Conservation (phyloP, 2,113 vertebrate species). For the Circaetus cinerascens region DNA sequence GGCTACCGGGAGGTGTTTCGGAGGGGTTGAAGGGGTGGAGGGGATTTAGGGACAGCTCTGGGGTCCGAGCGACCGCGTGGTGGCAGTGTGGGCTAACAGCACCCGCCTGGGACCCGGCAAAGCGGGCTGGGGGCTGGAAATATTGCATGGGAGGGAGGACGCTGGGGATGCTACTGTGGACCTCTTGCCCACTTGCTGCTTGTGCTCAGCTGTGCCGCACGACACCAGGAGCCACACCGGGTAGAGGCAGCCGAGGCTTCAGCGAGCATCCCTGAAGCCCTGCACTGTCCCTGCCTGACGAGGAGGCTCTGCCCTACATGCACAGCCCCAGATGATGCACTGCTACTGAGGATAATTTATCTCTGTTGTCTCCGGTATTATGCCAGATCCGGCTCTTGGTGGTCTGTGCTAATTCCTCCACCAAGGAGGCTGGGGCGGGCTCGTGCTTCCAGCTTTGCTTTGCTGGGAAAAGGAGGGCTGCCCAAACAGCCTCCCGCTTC, state of each 20-base stretch:
- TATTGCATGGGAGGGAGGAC: accelerated
- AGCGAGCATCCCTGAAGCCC: background rate
- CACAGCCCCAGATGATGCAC: background rate
- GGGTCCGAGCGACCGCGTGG: background rate
- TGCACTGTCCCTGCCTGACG: accelerated
- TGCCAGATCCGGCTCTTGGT: background rate
- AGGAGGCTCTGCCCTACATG: background rate
- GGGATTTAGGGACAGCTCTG: background rate
- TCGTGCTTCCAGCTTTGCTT: background rate
- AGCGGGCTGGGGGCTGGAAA: background rate
- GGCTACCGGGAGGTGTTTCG: background rate
- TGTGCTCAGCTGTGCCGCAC: background rate
- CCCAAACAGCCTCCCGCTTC: background rate
- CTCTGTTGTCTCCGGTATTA: background rate
- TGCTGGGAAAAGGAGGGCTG: background rate
- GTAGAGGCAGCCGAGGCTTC: background rate
- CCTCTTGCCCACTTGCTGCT: background rate
- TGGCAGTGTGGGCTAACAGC: constrained; percentile 42
- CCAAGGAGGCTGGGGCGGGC: background rate
- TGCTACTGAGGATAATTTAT: background rate
- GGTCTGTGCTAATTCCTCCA: background rate
- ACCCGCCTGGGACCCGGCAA: background rate
- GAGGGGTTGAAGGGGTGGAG: background rate
- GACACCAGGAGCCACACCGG: background rate
- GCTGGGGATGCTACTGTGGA: background rate